Percentiles rank a stretch among this genome's conserved stretches.
These are phyloP conservation scores for Stenodera caucasica DNA, from an alignment of 2,888 invertebrate genomes.

Conservation along the genomic window DNA sequence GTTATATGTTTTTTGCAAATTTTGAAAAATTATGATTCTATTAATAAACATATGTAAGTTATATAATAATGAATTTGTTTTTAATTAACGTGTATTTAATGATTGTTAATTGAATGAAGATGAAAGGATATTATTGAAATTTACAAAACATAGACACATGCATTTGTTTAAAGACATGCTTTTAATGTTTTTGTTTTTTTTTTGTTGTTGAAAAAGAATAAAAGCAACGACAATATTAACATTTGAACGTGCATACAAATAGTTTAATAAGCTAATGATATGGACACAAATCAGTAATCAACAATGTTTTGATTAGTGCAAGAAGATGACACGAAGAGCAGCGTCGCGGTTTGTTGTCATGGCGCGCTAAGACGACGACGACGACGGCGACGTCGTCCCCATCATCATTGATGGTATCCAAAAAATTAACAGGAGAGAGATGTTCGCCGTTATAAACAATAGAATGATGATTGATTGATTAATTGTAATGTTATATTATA, in stretches of 20 bases:
- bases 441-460: slow-evolving; percentile 7
- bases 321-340: slow-evolving; percentile 3
- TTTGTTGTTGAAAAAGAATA: too few relatives aligned
- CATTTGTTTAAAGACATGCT: too few relatives aligned
- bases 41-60: too few relatives aligned
- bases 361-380: slow-evolving; percentile 6
- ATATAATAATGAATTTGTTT: too few relatives aligned
- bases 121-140: too few relatives aligned
- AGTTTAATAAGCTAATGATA: background rate
- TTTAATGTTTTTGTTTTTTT: too few relatives aligned
- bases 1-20: too few relatives aligned
- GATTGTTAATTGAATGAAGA: too few relatives aligned
- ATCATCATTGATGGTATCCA: background rate
- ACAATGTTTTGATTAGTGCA: slow-evolving; percentile 5
- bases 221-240: too few relatives aligned
- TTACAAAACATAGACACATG: too few relatives aligned
- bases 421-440: background rate
- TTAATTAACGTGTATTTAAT: too few relatives aligned
- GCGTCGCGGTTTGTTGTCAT: slow-evolving; percentile 15
- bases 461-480: background rate
- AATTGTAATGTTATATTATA: background rate
- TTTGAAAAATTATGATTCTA: too few relatives aligned
- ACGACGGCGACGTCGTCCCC: background rate
- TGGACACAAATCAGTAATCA: background rate
- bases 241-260: background rate